These are phyloP conservation scores for Leptosomus discolor DNA, from an alignment of 2,113 vertebrate species.

Conservation along the genomic window DNA sequence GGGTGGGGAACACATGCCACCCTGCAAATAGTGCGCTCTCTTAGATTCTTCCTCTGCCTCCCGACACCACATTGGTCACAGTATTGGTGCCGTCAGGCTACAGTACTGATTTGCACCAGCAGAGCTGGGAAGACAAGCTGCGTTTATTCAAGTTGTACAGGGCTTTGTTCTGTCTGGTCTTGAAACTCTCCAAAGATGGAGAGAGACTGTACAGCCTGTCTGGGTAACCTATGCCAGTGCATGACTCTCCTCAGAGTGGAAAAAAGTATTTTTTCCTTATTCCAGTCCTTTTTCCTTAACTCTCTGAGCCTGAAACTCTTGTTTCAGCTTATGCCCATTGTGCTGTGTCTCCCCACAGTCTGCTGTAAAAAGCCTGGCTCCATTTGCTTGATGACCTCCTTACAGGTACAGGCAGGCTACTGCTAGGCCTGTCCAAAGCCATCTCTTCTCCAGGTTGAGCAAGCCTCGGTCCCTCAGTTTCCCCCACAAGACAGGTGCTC, in stretches of 20 bases:
- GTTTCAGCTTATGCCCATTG: not conserved
- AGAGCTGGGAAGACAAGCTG: not conserved
- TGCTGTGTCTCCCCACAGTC: rapidly evolving
- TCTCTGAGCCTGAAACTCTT: not conserved
- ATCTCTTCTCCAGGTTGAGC: not conserved
- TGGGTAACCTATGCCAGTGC: not conserved
- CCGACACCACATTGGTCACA: not conserved
- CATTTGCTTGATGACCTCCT: not conserved
- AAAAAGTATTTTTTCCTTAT: not conserved
- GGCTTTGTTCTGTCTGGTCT: not conserved
- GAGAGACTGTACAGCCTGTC: not conserved
- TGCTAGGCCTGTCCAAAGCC: not conserved
- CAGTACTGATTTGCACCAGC: not conserved
- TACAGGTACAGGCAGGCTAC: not conserved
- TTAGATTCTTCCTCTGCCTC: not conserved
- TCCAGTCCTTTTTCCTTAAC: too few relatives aligned
- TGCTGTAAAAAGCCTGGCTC: not conserved
- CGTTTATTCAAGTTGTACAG: not conserved
- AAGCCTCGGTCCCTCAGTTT: not conserved
- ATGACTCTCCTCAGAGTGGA: not conserved
- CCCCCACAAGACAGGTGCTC: not conserved
- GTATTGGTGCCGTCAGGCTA: not conserved
- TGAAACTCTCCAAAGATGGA: not conserved
- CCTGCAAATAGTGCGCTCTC: not conserved
- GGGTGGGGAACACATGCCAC: not conserved